Evolutionary conservation across 2,888 invertebrate species (phyloP).

Genomic region (Hirtodrosophila histrioides): DNA sequence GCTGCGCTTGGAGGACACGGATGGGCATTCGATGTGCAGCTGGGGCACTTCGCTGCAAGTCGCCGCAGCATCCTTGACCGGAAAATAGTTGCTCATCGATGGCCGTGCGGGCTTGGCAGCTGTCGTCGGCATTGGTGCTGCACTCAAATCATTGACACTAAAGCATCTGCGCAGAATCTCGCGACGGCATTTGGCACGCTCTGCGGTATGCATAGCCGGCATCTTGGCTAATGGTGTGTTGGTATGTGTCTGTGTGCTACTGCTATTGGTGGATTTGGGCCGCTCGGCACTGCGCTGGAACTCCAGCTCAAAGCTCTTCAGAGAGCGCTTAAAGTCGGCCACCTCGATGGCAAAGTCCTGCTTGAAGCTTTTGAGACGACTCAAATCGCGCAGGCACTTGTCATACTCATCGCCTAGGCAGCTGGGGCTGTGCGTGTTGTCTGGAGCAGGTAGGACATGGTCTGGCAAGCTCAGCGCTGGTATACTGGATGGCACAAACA

Average conservation of each 20-base stretch:
- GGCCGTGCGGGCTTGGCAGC: slow-evolving; percentile 8
- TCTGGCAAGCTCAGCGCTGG: slow-evolving; percentile 18
- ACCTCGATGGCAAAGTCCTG: slow-evolving; percentile 71
- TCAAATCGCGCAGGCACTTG: slow-evolving; percentile 63
- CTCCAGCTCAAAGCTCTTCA: slow-evolving; percentile 70
- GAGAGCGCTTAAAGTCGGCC: slow-evolving; percentile 67
- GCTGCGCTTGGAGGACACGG: slow-evolving; percentile 57
- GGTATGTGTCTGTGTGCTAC: slow-evolving; percentile 36
- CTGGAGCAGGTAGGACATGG: slow-evolving; percentile 6
- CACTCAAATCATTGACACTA: slow-evolving; percentile 77
- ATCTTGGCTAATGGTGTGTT: slow-evolving; percentile 2
- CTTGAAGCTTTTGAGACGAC: slow-evolving; percentile 65
- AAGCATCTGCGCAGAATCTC: slow-evolving; percentile 72
- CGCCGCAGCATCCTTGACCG: slow-evolving; percentile 10
- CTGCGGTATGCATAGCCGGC: slow-evolving; percentile 46
- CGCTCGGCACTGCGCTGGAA: slow-evolving; percentile 48
- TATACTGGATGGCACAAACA: slow-evolving; percentile 20
- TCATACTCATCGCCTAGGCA: slow-evolving; percentile 67
- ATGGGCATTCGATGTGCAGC: slow-evolving; percentile 71
- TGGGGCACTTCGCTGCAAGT: slow-evolving; percentile 59
- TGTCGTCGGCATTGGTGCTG: not conserved
- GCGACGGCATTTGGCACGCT: slow-evolving; percentile 60
- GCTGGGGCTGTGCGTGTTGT: slow-evolving; percentile 29
- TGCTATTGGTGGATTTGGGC: slow-evolving; percentile 57
- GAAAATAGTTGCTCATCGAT: slow-evolving; percentile 64